phyloP scores from a whole-genome alignment of 2,888 invertebrate genomes.

The Minunthozetes semirufus region DNA sequence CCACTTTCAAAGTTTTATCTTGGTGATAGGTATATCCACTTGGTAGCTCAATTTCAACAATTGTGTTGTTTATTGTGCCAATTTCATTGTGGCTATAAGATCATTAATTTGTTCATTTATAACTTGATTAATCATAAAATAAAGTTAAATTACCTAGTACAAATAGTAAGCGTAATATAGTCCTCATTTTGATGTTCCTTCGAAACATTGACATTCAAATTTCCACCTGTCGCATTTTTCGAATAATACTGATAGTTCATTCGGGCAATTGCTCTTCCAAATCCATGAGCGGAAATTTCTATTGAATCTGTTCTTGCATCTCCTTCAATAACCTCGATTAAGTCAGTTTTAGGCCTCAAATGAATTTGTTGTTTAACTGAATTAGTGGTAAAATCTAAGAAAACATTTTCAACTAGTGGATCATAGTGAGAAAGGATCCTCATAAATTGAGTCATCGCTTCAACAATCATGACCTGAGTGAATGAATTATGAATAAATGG shows the following conservation, averaged over 20 bases:
- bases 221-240: background rate
- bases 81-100: background rate
- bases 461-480: background rate
- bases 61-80: background rate
- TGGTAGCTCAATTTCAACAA: slow-evolving; percentile 9
- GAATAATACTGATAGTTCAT: background rate
- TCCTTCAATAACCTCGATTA: background rate
- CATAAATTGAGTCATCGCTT: background rate
- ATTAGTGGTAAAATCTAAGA: background rate
- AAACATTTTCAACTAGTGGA: background rate
- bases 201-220: background rate
- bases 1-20: too few relatives aligned
- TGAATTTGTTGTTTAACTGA: background rate
- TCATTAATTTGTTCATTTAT: background rate
- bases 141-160: background rate
- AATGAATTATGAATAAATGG: background rate
- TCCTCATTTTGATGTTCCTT: background rate
- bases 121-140: background rate
- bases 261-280: background rate
- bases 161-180: background rate
- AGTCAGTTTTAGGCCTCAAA: background rate
- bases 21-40: background rate
- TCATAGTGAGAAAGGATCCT: background rate
- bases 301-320: too few relatives aligned
- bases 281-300: background rate